Evolutionary conservation across 1,140 invertebrate genomes (phyloP).

Genomic region (Drosophila elegans): DNA sequence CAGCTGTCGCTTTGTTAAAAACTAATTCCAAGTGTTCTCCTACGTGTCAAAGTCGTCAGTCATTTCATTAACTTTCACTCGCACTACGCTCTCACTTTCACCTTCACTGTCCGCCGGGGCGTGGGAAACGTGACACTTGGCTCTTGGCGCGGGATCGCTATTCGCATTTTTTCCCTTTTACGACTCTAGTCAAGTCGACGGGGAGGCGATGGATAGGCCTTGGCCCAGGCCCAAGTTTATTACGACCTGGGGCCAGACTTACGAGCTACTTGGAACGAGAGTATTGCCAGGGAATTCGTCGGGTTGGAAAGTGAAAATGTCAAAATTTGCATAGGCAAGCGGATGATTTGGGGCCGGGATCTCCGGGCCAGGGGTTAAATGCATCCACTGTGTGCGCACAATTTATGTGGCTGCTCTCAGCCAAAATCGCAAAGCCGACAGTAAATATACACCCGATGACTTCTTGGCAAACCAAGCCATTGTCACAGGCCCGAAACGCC

Average conservation of each 20-base stretch:
- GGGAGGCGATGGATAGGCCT: slow-evolving; percentile 10
- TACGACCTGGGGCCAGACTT: slow-evolving; percentile 22
- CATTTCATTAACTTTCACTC: slow-evolving; percentile 73
- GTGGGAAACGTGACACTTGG: slow-evolving; percentile 55
- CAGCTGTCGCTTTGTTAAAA: slow-evolving; percentile 62
- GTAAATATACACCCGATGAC: slow-evolving; percentile 32
- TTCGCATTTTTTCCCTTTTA: slow-evolving; percentile 26
- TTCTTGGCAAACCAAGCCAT: slow-evolving; percentile 38
- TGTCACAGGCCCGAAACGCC: slow-evolving; percentile 33
- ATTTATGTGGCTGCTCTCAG: slow-evolving; percentile 49
- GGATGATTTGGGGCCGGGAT: slow-evolving; percentile 1
- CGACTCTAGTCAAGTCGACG: slow-evolving; percentile 18
- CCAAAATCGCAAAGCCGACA: slow-evolving; percentile 21
- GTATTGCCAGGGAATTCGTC: slow-evolving; percentile 27
- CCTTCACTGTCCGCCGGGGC: slow-evolving; percentile 33
- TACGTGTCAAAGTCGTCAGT: slow-evolving; percentile 51
- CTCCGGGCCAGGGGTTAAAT: slow-evolving; percentile 50
- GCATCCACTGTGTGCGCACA: slow-evolving; percentile 54
- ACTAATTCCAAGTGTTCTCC: slow-evolving; percentile 57
- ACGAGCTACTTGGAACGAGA: slow-evolving; percentile 21
- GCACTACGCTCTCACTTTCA: slow-evolving; percentile 31
- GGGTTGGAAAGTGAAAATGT: slow-evolving; percentile 54
- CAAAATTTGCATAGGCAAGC: slow-evolving; percentile 58
- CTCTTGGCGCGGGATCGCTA: slow-evolving; percentile 18
- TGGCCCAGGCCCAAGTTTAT: slow-evolving; percentile 59